These are phyloP conservation scores for Microcaecilia unicolor DNA, from an alignment of 2,797 vertebrate species.

Conservation along the genomic window DNA sequence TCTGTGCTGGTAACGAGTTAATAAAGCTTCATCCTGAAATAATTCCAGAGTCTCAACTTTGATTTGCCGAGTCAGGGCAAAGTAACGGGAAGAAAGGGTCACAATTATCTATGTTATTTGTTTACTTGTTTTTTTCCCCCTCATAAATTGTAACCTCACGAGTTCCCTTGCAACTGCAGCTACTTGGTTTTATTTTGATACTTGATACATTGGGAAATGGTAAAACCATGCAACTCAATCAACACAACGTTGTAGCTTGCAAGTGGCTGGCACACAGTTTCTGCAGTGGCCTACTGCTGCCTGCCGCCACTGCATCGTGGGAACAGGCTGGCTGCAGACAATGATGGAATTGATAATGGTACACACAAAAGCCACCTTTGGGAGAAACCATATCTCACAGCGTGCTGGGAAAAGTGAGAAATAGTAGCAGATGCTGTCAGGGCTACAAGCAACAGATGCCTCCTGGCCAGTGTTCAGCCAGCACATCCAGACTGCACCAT, in stretches of 20 bases:
- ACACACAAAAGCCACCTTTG: constrained; percentile 85
- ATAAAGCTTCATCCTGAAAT: too few species aligned
- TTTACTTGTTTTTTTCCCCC: neutral
- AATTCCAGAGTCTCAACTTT: too few species aligned
- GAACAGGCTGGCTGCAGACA: constrained; percentile 77
- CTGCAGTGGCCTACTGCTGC: constrained; percentile 41
- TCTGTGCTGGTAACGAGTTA: too few species aligned
- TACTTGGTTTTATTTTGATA: constrained; percentile 21
- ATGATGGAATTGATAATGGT: constrained; percentile 86
- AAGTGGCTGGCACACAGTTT: constrained; percentile 44
- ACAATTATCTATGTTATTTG: too few species aligned
- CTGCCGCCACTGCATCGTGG: constrained; percentile 81
- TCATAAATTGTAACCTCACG: neutral
- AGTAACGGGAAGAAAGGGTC: too few species aligned
- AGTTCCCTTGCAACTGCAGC: constrained; percentile 18
- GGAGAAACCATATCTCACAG: constrained; percentile 78
- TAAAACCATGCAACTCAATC: constrained; percentile 35
- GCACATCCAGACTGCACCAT: constrained; percentile 52
- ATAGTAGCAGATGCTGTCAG: constrained; percentile 93
- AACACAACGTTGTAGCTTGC: constrained; percentile 46
- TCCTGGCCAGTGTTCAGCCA: constrained; percentile 64
- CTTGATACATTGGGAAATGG: constrained; percentile 26
- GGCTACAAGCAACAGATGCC: constrained; percentile 73
- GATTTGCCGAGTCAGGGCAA: too few species aligned
- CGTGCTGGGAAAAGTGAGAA: constrained; percentile 82